These are phyloP conservation scores for Pseudorhombus dupliciocellatus DNA, from an alignment of 2,113 vertebrate species.

Conservation along the genomic window DNA sequence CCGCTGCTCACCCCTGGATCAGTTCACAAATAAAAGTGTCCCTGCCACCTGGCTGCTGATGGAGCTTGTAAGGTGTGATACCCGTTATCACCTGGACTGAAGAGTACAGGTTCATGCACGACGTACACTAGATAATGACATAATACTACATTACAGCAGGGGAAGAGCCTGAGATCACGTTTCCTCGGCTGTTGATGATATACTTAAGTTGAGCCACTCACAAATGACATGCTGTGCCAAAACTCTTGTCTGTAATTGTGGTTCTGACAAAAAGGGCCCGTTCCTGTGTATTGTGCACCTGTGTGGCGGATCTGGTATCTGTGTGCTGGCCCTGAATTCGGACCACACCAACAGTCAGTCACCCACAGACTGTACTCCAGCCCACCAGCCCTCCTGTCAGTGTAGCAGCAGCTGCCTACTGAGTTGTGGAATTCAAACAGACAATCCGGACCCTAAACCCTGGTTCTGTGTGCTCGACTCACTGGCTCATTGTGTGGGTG, in stretches of 20 bases:
- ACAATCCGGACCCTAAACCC: slow-evolving; percentile 56
- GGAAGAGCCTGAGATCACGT: not conserved
- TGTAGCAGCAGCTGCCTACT: slow-evolving; percentile 61
- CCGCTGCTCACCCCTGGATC: not conserved
- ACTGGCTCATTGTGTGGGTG: slow-evolving; percentile 56
- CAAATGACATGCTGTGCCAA: slow-evolving; percentile 36
- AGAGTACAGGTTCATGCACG: slow-evolving; percentile 31
- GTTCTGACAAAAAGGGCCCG: not conserved
- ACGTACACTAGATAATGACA: slow-evolving; percentile 32
- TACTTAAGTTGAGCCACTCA: slow-evolving; percentile 50
- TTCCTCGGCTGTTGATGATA: slow-evolving; percentile 35
- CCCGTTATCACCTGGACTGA: slow-evolving; percentile 12
- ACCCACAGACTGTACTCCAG: slow-evolving; percentile 14
- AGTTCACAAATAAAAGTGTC: slow-evolving; percentile 6
- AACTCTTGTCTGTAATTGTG: slow-evolving; percentile 27
- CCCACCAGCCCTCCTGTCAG: slow-evolving; percentile 7
- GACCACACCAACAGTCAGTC: slow-evolving; percentile 53
- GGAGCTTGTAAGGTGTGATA: slow-evolving; percentile 14
- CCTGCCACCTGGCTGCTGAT: not conserved
- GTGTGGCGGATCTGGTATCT: not conserved
- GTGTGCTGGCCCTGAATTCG: not conserved
- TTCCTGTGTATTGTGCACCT: not conserved
- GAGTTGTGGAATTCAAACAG: slow-evolving; percentile 58
- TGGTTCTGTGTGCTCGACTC: slow-evolving; percentile 23
- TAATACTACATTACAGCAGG: slow-evolving; percentile 6